phyloP scores from a whole-genome alignment of 2,797 vertebrate species.

The Antrozous pallidus region DNA sequence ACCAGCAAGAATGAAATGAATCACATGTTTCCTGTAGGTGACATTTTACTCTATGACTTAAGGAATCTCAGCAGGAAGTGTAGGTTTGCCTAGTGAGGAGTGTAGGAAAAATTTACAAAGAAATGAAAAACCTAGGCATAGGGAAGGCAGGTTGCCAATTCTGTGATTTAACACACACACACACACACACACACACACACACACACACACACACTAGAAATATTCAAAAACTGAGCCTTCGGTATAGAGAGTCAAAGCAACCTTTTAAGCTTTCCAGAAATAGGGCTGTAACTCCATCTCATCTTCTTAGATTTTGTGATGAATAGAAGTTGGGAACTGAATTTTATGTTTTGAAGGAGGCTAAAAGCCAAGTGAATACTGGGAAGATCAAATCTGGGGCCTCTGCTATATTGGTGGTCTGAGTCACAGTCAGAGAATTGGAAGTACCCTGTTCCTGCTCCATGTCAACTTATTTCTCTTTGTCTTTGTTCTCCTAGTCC shows the following conservation, averaged over 20 bases:
- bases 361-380: background rate
- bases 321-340: background rate
- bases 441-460: background rate
- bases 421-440: background rate
- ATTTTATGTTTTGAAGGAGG: background rate
- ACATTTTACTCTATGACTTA: slow-evolving; percentile 53
- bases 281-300: background rate
- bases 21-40: slow-evolving; percentile 63
- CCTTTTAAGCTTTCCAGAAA: background rate
- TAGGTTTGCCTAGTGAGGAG: slow-evolving; percentile 36
- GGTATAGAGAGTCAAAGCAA: slow-evolving; percentile 4
- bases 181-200: too few relatives aligned
- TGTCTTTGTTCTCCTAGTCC: background rate
- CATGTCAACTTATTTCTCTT: background rate
- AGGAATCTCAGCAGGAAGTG: slow-evolving; percentile 55
- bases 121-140: slow-evolving; percentile 43
- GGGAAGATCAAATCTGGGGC: background rate
- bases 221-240: slow-evolving; percentile 7
- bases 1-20: slow-evolving; percentile 68
- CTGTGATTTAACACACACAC: background rate
- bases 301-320: background rate
- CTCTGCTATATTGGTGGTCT: background rate
- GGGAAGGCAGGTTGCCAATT: slow-evolving; percentile 25
- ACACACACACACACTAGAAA: background rate
- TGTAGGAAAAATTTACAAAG: slow-evolving; percentile 28